Conservation (phyloP, 2,113 vertebrate species). For the Pomatorhinus ruficollis region DNA sequence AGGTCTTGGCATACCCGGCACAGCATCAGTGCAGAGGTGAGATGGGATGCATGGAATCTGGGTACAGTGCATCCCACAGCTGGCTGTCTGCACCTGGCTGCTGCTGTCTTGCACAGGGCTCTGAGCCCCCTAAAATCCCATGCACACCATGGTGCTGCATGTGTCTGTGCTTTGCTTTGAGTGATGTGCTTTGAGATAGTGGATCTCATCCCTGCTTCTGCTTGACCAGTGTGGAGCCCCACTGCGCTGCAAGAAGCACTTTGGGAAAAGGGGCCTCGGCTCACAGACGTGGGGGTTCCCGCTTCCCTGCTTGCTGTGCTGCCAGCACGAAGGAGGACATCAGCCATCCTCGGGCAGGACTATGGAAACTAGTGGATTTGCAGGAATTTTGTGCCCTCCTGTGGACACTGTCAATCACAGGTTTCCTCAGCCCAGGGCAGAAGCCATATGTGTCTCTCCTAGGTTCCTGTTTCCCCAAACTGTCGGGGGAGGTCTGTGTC, state of each 20-base stretch:
- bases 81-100: neutral
- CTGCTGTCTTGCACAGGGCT: neutral
- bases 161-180: neutral
- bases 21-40: neutral
- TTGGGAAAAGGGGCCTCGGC: neutral
- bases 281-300: neutral
- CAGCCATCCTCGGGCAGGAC: neutral
- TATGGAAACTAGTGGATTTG: neutral
- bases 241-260: neutral
- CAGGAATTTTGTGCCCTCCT: neutral
- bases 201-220: neutral
- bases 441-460: neutral
- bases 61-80: neutral
- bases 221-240: neutral
- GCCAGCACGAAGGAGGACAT: neutral
- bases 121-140: neutral
- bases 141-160: rapidly evolving
- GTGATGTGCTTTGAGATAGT: neutral
- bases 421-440: neutral
- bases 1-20: rapidly evolving
- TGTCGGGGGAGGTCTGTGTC: rapidly evolving
- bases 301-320: neutral
- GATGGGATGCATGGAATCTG: neutral
- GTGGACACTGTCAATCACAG: neutral
- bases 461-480: neutral